Evolutionary conservation across 2,113 vertebrate genomes (phyloP).

Genomic region (Mustelus asterias): DNA sequence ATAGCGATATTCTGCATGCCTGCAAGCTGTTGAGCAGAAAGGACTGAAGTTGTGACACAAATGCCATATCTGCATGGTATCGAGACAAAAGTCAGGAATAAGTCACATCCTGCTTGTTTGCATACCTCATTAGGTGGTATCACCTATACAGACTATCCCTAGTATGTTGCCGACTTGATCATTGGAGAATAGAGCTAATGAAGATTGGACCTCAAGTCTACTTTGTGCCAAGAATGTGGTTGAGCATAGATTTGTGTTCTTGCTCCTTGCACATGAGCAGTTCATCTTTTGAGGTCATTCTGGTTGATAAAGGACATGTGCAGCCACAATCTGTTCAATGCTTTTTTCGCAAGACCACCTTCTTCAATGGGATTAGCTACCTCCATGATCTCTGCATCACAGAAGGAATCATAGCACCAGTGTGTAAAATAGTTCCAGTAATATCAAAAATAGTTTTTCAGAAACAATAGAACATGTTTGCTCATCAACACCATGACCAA

Average conservation of each 20-base stretch:
- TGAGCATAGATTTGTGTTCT: neutral
- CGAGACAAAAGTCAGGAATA: slow-evolving; percentile 11
- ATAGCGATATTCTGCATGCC: slow-evolving; percentile 1
- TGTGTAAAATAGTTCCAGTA: neutral
- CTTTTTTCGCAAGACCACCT: neutral
- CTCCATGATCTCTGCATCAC: neutral
- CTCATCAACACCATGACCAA: neutral
- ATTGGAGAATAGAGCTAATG: neutral
- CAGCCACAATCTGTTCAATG: neutral
- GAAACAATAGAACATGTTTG: neutral
- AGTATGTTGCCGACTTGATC: neutral
- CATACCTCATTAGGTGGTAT: neutral
- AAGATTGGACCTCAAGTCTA: neutral
- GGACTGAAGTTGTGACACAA: slow-evolving; percentile 27
- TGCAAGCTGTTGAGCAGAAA: slow-evolving; percentile 25
- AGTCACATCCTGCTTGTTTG: slow-evolving; percentile 13
- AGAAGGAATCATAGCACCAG: neutral
- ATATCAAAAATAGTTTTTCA: neutral
- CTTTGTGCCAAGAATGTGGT: neutral
- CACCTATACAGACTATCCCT: neutral
- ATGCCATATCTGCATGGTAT: neutral
- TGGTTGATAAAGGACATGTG: neutral
- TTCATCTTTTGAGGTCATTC: neutral
- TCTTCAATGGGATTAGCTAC: neutral
- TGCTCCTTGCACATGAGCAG: neutral